Evolutionary conservation across 2,888 invertebrate genomes (phyloP).

Genomic region (Prenolepis imparis): DNA sequence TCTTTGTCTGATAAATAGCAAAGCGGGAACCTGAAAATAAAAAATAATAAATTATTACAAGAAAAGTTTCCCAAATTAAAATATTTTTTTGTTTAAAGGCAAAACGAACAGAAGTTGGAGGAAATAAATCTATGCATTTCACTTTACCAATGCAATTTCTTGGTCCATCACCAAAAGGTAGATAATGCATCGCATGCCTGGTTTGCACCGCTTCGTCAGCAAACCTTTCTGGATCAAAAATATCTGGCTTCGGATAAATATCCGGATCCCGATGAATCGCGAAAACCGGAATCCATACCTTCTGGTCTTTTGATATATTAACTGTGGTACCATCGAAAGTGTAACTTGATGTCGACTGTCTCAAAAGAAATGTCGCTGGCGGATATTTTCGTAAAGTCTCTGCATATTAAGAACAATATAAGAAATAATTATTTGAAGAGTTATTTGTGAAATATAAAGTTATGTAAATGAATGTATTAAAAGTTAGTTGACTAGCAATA

Average conservation of each 20-base stretch:
- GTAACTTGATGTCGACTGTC: slow-evolving; percentile 70
- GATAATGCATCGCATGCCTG: slow-evolving; percentile 73
- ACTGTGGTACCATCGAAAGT: slow-evolving; percentile 74
- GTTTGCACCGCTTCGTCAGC: slow-evolving; percentile 65
- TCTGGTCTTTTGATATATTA: slow-evolving; percentile 69
- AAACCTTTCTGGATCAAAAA: slow-evolving; percentile 80
- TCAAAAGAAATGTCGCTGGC: slow-evolving; percentile 61
- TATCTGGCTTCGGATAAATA: slow-evolving; percentile 76
- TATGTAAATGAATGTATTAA: neutral
- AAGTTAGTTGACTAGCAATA: neutral
- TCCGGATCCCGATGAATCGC: slow-evolving; percentile 78
- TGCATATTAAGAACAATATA: neutral
- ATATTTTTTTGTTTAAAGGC: neutral
- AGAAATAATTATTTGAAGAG: neutral
- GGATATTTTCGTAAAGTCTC: slow-evolving; percentile 31
- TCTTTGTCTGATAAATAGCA: slow-evolving; percentile 12
- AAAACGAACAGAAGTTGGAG: neutral
- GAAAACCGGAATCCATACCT: slow-evolving; percentile 72
- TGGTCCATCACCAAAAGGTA: slow-evolving; percentile 77
- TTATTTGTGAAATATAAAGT: neutral
- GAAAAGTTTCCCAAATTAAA: neutral
- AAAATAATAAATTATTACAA: neutral
- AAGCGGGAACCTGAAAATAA: slow-evolving; percentile 32
- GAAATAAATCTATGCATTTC: slow-evolving; percentile 42
- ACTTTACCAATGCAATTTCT: slow-evolving; percentile 78